These are phyloP conservation scores for Philopedon plagiatum DNA, from an alignment of 2,888 invertebrate species.

Conservation along the genomic window DNA sequence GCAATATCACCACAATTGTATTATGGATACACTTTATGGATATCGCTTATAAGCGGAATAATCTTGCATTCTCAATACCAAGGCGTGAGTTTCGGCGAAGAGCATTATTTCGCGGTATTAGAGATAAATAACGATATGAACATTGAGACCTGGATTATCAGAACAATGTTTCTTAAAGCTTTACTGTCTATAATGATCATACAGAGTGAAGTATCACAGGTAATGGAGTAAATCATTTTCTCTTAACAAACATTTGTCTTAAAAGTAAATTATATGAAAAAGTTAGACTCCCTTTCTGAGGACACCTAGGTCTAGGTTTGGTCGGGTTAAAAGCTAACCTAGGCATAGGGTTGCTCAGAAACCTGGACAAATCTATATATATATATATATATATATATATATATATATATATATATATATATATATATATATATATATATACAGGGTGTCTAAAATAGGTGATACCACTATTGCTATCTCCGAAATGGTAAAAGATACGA, in stretches of 20 bases:
- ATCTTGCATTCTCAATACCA: constrained; percentile 8
- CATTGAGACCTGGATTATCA: background rate
- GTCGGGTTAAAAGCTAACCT: too few relatives aligned
- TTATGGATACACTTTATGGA: constrained; percentile 6
- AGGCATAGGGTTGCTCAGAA: too few relatives aligned
- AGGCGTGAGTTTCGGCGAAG: constrained; percentile 5
- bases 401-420: constrained; percentile 18
- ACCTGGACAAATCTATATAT: too few relatives aligned
- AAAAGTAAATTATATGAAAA: too few relatives aligned
- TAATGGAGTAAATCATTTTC: background rate
- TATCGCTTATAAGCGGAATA: constrained; percentile 19
- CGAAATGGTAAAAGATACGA: too few relatives aligned
- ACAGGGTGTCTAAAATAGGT: too few relatives aligned
- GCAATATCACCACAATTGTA: constrained; percentile 1
- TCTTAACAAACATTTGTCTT: background rate
- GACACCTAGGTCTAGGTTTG: background rate
- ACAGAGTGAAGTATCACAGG: too few relatives aligned
- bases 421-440: constrained; percentile 13
- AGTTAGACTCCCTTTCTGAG: too few relatives aligned
- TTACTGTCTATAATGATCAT: background rate
- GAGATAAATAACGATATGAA: background rate
- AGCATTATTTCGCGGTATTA: constrained; percentile 1
- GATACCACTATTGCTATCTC: too few relatives aligned
- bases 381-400: constrained; percentile 14
- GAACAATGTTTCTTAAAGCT: too few relatives aligned